Percentiles rank a stretch among this genome's conserved stretches.
phyloP scores from a whole-genome alignment of 2,113 vertebrate genomes.

The Neogobius melanostomus region DNA sequence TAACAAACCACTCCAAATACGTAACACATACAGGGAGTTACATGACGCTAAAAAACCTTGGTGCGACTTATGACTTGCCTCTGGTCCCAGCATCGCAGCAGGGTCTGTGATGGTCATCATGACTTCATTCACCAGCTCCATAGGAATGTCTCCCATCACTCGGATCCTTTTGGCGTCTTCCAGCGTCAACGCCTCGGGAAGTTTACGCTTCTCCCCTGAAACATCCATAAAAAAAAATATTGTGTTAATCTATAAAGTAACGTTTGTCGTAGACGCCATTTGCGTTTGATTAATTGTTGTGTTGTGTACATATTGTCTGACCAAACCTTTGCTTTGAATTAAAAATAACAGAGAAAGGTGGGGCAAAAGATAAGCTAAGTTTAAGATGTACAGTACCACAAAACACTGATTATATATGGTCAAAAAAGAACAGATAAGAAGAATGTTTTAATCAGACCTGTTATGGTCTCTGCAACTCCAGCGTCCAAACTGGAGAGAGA shows the following conservation, averaged over 20 bases:
- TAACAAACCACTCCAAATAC: too few relatives aligned
- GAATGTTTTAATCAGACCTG: slow-evolving; percentile 72
- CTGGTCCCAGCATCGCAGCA: slow-evolving; percentile 95
- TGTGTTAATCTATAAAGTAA: neutral
- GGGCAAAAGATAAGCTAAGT: too few relatives aligned
- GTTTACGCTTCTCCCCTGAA: slow-evolving; percentile 94
- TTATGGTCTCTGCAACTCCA: slow-evolving; percentile 80
- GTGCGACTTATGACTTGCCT: slow-evolving; percentile 71
- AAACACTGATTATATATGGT: too few relatives aligned
- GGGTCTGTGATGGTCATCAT: slow-evolving; percentile 99
- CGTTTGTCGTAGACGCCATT: too few relatives aligned
- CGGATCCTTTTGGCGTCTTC: slow-evolving; percentile 97
- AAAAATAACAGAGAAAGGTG: too few relatives aligned
- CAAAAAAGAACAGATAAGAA: too few relatives aligned
- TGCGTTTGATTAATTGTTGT: too few relatives aligned
- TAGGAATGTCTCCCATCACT: slow-evolving; percentile 97
- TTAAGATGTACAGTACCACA: too few relatives aligned
- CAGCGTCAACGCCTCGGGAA: slow-evolving; percentile 89
- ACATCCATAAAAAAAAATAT: neutral
- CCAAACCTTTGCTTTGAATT: too few relatives aligned
- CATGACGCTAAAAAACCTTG: neutral
- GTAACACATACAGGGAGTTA: too few relatives aligned
- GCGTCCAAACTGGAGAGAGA: slow-evolving; percentile 76
- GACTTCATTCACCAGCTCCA: slow-evolving; percentile 98
- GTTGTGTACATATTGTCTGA: neutral